Evolutionary conservation across 2,888 invertebrate species (phyloP), one percentile per base, ranked within the genome.

Genomic region (Pogonocherus hispidulus): DNA sequence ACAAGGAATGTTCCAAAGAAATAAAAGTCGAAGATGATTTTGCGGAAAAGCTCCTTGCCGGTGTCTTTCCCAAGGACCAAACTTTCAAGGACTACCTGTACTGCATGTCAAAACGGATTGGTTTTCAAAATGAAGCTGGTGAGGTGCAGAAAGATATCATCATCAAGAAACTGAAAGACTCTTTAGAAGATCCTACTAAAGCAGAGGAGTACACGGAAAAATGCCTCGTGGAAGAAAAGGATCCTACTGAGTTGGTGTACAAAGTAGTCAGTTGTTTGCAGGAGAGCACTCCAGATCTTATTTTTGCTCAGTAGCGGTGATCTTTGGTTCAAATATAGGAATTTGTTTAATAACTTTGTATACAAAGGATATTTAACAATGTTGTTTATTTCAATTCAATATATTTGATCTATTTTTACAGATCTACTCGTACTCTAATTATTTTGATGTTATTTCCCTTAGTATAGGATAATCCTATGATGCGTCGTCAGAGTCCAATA

Each of bases 71-170:
- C n/a, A 74, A 79, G 6, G 77, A 79, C 64, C 60, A 67, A 23
- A 72, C 74, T 63, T 55, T 78, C 14, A 78, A 77, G 47, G 65
- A 71, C 5, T 71, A 78, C 11, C 19, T 75, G 3, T 63, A 74
- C 2, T 79, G 80, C 60, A 44, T 79, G 3, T 63, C 72, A 8
- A 74, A 78, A 46, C 77, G 77, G 32, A 67, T 71, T 4, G 76
- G 78, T 5, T 78, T 80, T 76, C 71, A 76, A 54, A 77, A 77
- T 47, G 76, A 71, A 3, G 68, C 63, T 20, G 80, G 80, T 6
- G 71, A 74, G 44, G 66, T 76, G 47, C 65, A 76, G 11, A 60
- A 68, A 18, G 71, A 66, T 0, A 71, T 72, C 1, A 71, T 80
- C 20, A 70, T 74, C 8, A 62, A 56, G 11, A 76, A 69, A 59